Conservation (phyloP, 2,888 invertebrate genomes). For the Hirudinaria manillensis region DNA sequence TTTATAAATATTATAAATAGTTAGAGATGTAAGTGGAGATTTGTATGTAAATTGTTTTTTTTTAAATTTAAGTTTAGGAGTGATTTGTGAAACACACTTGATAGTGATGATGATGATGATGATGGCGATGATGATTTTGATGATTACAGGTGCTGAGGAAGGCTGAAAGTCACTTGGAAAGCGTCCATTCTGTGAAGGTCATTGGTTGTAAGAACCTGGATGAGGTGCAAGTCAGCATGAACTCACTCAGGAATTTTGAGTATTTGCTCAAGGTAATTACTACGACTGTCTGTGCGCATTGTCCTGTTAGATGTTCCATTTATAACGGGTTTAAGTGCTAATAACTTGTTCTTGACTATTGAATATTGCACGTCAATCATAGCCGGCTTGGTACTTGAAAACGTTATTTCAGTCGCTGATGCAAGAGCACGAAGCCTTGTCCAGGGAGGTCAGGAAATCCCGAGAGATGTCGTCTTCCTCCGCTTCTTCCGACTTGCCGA, state of each 20-base stretch:
- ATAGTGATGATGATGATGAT: no score
- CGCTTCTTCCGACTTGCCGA: neutral
- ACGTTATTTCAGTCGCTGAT: neutral
- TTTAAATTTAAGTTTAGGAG: no score
- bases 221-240: neutral
- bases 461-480: neutral
- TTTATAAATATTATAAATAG: no score
- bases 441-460: neutral
- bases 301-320: no score
- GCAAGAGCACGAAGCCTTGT: neutral
- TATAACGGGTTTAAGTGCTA: no score
- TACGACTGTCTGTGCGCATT: no score
- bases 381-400: no score
- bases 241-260: neutral
- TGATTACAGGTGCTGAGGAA: neutral
- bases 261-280: neutral
- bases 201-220: neutral
- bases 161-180: neutral
- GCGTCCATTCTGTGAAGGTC: neutral
- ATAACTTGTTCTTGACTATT: neutral
- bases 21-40: no score
- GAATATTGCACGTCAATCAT: neutral
- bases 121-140: no score
- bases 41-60: no score
- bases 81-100: no score